Conservation (phyloP, 2,113 vertebrate species). For the Mustela nigripes region DNA sequence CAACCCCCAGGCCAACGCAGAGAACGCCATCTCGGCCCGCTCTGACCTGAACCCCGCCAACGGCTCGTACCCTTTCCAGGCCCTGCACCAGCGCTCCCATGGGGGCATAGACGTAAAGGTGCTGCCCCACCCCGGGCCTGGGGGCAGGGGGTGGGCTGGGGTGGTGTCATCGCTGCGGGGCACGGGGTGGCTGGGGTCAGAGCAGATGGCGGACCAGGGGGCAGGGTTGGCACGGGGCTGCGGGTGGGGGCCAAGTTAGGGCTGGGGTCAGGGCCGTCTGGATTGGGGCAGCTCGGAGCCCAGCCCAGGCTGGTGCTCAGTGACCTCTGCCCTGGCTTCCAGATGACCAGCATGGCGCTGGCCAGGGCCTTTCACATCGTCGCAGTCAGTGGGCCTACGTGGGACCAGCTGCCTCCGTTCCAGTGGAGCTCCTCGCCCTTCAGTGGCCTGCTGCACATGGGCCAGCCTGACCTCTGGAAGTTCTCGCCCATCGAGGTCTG, state of each 20-base stretch:
- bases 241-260: neutral
- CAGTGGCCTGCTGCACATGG: constrained; percentile 91
- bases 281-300: neutral
- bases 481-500: constrained; percentile 91
- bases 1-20: constrained; percentile 90
- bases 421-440: constrained; percentile 96
- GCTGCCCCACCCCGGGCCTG: accelerated
- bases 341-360: constrained; percentile 93
- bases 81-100: constrained; percentile 93
- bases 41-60: constrained; percentile 95
- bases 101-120: constrained; percentile 98
- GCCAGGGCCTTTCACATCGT: constrained; percentile 88
- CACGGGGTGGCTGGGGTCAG: neutral
- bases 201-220: neutral
- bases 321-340: neutral
- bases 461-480: constrained; percentile 95
- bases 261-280: neutral
- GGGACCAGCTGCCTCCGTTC: constrained; percentile 95
- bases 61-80: constrained; percentile 96
- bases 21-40: constrained; percentile 95
- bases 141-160: neutral
- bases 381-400: constrained; percentile 93
- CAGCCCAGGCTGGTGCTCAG: neutral
- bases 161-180: too few relatives aligned
- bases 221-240: too few relatives aligned